These are phyloP conservation scores for Eupithecia insigniata DNA, from an alignment of 2,888 invertebrate species.

Conservation along the genomic window DNA sequence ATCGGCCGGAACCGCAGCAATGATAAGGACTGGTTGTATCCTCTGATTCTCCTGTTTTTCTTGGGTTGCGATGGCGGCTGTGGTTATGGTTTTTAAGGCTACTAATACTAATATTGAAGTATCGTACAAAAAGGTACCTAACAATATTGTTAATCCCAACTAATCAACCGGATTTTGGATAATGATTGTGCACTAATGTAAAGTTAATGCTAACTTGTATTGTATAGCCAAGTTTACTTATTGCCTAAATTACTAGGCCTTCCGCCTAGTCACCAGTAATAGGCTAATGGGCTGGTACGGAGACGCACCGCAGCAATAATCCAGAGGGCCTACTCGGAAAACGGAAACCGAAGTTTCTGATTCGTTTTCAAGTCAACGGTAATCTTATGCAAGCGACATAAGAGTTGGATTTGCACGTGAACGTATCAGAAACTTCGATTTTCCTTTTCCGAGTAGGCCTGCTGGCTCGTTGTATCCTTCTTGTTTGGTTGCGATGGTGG, in stretches of 20 bases:
- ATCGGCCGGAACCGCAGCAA: slow-evolving; percentile 46
- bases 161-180: not conserved
- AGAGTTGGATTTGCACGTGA: no score
- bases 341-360: no score
- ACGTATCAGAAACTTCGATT: no score
- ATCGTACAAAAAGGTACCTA: not conserved
- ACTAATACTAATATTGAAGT: not conserved
- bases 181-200: not conserved
- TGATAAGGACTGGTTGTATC: slow-evolving; percentile 54
- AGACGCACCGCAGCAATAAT: slow-evolving; percentile 40
- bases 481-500: slow-evolving; percentile 48
- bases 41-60: slow-evolving; percentile 55
- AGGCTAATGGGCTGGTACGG: slow-evolving; percentile 46
- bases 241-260: slow-evolving; percentile 43
- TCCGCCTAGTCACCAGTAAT: slow-evolving; percentile 46
- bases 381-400: no score
- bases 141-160: not conserved
- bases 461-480: slow-evolving; percentile 55
- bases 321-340: no score
- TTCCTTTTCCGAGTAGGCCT: no score
- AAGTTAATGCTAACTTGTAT: not conserved
- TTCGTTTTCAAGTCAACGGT: no score
- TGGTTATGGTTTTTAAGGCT: slow-evolving; percentile 27
- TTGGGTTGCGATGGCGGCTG: slow-evolving; percentile 46
- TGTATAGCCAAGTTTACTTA: not conserved